phyloP scores from a whole-genome alignment of 2,888 invertebrate species.

The Cephus spinipes region DNA sequence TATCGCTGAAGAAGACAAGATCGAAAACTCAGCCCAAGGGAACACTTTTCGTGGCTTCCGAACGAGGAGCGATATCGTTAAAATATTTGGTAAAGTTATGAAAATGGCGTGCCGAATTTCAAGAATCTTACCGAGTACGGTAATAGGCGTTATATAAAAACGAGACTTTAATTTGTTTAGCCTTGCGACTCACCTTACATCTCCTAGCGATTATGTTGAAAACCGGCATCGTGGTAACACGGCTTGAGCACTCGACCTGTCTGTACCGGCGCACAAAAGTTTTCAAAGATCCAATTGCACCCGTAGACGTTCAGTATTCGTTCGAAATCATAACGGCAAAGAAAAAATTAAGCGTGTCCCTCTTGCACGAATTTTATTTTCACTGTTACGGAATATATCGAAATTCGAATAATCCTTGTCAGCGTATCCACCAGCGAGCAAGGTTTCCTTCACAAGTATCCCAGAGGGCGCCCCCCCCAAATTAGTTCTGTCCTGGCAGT shows the following conservation, averaged over 20 bases:
- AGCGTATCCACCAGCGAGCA: not conserved
- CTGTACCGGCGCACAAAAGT: not conserved
- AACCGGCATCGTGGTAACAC: conserved; percentile 68
- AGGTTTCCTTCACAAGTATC: not conserved
- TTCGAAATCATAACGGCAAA: not conserved
- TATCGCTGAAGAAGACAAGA: not conserved
- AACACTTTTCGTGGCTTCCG: not conserved
- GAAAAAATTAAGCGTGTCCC: not conserved
- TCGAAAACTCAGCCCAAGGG: not conserved
- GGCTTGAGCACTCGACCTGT: not conserved
- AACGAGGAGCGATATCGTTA: not conserved
- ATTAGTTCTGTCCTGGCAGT: not conserved
- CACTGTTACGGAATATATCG: not conserved
- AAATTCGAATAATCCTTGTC: not conserved
- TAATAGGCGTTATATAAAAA: not conserved
- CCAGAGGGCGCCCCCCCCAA: not conserved
- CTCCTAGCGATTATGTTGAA: conserved; percentile 74
- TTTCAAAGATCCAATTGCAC: not conserved
- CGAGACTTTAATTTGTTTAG: not conserved
- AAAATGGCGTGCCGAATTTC: not conserved
- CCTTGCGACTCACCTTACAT: conserved; percentile 69
- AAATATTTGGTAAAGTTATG: not conserved
- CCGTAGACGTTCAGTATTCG: not conserved
- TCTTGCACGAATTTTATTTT: not conserved
- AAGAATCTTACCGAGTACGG: not conserved